Evolutionary conservation across 2,797 vertebrate genomes (phyloP), one percentile per base, ranked within the genome.

Genomic region (Platalea minor): DNA sequence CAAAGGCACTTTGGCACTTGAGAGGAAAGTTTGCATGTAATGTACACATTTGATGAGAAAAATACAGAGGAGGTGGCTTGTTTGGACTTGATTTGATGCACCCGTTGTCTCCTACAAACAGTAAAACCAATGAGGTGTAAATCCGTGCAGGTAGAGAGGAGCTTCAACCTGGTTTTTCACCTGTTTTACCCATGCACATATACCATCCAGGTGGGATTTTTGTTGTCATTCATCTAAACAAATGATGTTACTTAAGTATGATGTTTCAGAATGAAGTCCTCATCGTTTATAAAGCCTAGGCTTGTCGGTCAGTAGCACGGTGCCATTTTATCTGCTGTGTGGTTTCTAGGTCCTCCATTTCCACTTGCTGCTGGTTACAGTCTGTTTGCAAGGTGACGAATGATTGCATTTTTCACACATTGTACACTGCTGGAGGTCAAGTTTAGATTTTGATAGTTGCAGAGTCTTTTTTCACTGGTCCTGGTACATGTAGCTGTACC

Each of bases 1-100:
- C 80, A 91, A 93, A 96, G 93, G 92, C 91, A 95, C 93, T 96
- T 69, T 79, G 86, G 61, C 95, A 91, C 88, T 95, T 93, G 57
- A 93, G 88, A 89, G 76, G 89, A 78, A 93, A 94, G 93, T 96
- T 93, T 89, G 57, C 79, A 57, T 94, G 65, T 95, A 93, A 85
- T 69, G 37, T 95, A 96, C 84, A 67, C 72, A 60, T 87, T 81
- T 95, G 88, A 92, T 84, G 78, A 89, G 74, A 83, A 85, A 91
- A 95, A 88, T 72, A 73, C 26, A 7, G 64, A n/a, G 74, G 59
- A 54, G 63, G 23, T 76, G 45, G 17, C 53, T 82, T 90, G 45
- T 70, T 85, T 87, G 72, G 70, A 68, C 54, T 82, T 93, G 63
- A 79, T 76, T 74, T 57, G 53, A 21, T 79, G 41, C 33, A 53